Conservation (phyloP, 2,113 vertebrate species). For the Heptranchias perlo region DNA sequence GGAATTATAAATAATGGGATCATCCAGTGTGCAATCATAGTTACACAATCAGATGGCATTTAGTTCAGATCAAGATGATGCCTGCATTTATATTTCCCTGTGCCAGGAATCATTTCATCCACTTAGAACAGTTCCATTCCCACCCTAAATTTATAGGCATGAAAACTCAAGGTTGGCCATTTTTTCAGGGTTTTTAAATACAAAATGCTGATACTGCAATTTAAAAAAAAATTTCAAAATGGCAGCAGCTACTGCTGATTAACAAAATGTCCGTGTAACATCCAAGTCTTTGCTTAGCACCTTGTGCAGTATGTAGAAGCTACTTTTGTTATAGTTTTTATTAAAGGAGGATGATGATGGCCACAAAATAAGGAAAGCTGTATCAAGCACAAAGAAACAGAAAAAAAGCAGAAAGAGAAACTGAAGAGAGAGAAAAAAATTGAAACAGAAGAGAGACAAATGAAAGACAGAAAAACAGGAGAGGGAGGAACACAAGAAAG, state of each 20-base stretch:
- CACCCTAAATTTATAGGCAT: background rate
- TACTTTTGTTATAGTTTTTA: background rate
- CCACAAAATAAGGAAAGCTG: background rate
- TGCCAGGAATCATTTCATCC: background rate
- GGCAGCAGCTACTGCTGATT: background rate
- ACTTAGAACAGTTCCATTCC: background rate
- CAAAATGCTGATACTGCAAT: background rate
- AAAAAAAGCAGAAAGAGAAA: background rate
- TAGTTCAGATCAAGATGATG: background rate
- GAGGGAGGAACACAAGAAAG: too few relatives aligned
- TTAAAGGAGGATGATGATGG: background rate
- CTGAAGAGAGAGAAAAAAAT: background rate
- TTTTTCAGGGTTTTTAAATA: background rate
- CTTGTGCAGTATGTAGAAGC: background rate
- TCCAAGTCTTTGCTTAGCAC: background rate
- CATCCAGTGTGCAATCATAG: background rate
- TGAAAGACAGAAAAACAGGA: too few relatives aligned
- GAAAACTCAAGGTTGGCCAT: too few relatives aligned
- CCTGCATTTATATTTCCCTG: constrained; percentile 1
- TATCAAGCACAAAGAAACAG: background rate
- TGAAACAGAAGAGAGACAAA: too few relatives aligned
- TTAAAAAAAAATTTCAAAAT: background rate
- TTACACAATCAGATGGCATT: constrained; percentile 22
- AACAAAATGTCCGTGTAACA: background rate
- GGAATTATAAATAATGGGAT: background rate